Base-by-base conservation (phyloP, 2,888 invertebrate species). In the Epinotia ramella region DNA sequence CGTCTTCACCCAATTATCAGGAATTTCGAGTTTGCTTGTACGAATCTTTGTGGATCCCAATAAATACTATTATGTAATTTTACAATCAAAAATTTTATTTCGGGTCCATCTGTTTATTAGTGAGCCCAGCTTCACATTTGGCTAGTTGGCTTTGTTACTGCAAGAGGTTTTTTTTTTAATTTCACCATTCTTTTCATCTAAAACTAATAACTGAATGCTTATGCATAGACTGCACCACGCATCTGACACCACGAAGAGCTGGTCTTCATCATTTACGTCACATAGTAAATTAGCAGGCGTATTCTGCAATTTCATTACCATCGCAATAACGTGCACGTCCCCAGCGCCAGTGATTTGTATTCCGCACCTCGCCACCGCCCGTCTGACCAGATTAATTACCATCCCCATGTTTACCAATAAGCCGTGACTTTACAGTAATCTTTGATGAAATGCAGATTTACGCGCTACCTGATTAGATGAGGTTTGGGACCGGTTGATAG, bases 381-480 rank as follows among this genome's bases (percentile, higher is more conserved):
- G 92, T 92, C 93, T 91, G 89, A 87, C 91, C 88, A 91, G 94
- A 93, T 93, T 94, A 94, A 94, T 94, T 93, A 93, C 92, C 91
- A 86, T 81, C 84, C 86, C 85, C 86, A 90, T 93, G 93, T 92
- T 93, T 92, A 88, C 91, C 92, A 93, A 94, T 93, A 91, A 94
- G 91, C 84, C 84, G 83, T 86, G 88, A 89, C 87, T 90, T 91
- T 88, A 87, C 87, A 88, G 84, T 85, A 89, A 90, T 87, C 88
- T 84, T 83, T 84, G 77, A 81, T 83, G 83, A 82, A 49, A 73
- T 64, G 44, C 73, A 68, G 71, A 76, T 77, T 71, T 67, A 64
- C 28, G 62, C 20, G 53, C 13, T 18, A 16, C 59, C 13, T 49
- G 63, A 49, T 66, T 33, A 65, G 24, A 24, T 46, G 20, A 16